Evolutionary conservation across 1,140 invertebrate species (phyloP), one percentile per base, ranked within the genome.

Genomic region (Pseudachorutes palmiensis): DNA sequence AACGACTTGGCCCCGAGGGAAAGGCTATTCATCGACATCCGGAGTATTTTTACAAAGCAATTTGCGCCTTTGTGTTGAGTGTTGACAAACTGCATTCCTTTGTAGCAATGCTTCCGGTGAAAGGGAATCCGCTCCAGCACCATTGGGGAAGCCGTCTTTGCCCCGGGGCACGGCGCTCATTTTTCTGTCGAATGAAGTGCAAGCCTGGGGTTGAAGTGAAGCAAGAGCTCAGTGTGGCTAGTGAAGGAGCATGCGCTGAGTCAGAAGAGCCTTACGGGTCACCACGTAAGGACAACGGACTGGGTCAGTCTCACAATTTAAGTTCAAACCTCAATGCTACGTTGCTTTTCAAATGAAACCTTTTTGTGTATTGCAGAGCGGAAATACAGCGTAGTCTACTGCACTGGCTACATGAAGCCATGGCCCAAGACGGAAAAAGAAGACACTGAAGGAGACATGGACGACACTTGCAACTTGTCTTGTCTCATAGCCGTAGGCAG

Each of bases 131-230:
- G 22, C 86, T 88, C 0, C 85, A 88, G 67, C 86, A 86, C 24
- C 51, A 55, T 26, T 55, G 51, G 41, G 76, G 77, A 9, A 86
- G 87, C 1, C 80, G 87, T 58, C 80, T 95, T 1, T 91, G 90
- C 79, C 89, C 92, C 1, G 93, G 93, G 1, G 90, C 92, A 0
- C 79, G 92, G 26, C 82, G 94, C 29, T 94, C 92, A 0, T 97
- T 96, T 76, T 94, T 94, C 77, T 97, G 92, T 77, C 84, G 92
- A 30, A 95, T 96, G 88, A 95, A 94, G 77, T 86, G 87, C 72
- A 89, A 89, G 79, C 75, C 69, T 32, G 24, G 28, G 9, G 68
- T 70, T 22, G 80, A 82, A 70, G 81, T 90, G 9, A 92, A 91
- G 77, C 87, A 91, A 76, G 88, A 91, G 76, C 24, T 22, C 5